Evolutionary conservation across 64 coral and sea anemone genomes (phyloP).

Genomic region (Porites australiensis): DNA sequence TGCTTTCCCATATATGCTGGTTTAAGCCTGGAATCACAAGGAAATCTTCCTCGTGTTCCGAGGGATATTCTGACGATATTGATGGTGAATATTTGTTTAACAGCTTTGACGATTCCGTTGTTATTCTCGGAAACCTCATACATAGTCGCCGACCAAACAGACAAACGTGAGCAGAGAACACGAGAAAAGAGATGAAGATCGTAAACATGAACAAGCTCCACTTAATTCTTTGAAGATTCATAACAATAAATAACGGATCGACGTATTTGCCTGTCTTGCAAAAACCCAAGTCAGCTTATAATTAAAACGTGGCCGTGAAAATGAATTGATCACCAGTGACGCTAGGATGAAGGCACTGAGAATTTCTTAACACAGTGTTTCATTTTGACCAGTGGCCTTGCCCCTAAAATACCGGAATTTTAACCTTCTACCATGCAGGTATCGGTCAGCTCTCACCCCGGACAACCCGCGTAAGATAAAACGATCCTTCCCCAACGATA

Average conservation of each 20-base stretch:
- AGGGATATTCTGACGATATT: background rate
- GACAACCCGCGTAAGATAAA: too few relatives aligned
- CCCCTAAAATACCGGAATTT: too few relatives aligned
- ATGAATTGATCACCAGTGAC: too few relatives aligned
- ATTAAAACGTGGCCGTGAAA: too few relatives aligned
- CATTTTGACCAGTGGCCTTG: too few relatives aligned
- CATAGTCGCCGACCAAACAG: background rate
- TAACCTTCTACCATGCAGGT: too few relatives aligned
- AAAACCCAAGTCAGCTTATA: too few relatives aligned
- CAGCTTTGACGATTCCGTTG: background rate
- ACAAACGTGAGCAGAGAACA: background rate
- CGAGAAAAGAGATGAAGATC: background rate
- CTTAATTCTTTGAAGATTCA: background rate
- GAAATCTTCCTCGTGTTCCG: background rate
- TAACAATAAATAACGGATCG: background rate
- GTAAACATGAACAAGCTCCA: background rate
- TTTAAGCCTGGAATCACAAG: background rate
- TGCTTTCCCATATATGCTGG: conserved; percentile 21
- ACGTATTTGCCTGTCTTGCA: too few relatives aligned
- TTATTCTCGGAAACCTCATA: background rate
- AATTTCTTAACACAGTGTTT: too few relatives aligned
- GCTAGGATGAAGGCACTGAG: too few relatives aligned
- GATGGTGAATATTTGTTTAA: background rate
- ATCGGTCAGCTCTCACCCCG: too few relatives aligned
- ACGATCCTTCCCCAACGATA: too few relatives aligned